Evolutionary conservation across 2,113 vertebrate genomes (phyloP), one percentile per base, ranked within the genome.

Genomic region (Polypterus senegalus): DNA sequence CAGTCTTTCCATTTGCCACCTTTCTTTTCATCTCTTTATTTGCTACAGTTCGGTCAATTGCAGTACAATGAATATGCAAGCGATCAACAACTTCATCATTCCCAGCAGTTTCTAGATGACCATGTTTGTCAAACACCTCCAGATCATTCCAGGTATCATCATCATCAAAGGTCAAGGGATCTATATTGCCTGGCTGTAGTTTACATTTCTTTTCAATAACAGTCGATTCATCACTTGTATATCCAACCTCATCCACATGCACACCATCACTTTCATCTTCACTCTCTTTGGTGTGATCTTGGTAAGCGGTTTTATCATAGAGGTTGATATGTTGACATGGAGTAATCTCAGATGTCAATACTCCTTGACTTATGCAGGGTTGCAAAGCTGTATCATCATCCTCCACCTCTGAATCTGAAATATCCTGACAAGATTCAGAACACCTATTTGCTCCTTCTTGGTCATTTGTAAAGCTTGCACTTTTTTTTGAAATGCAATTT

Each of bases 131-230:
- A 63, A 76, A 71, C 62, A 91, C 88, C 48, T 93, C 92, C 44
- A 85, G 70, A 65, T 97, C 91, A 5, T 88, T 86, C 95, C 95
- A 98, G 0, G 94, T 92, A 78, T 89, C 88, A 58, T 95, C 89
- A 62, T 98, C 95, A 47, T 95, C 92, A 74, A 97, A 98, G 59
- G 89, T 86, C 5, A 92, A 69, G n/a, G 67, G 64, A 60, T 47
- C 79, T 46, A 54, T 58, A 4, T 63, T 69, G 3, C 63, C 47
- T 46, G 1, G 4, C 51, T 74, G 74, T 63, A 64, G 59, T 7
- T 46, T 66, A 7, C 60, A 44, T 66, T 68, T 61, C 7, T 76
- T 69, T 85, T 78, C 63, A 65, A 70, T 51, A 69, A 69, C 9
- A 4, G 75, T 68, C 9, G 77, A 77, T 48, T 81, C 80, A 5